Conservation (phyloP, 2,888 invertebrate genomes). For the Lacanobia wlatinum region DNA sequence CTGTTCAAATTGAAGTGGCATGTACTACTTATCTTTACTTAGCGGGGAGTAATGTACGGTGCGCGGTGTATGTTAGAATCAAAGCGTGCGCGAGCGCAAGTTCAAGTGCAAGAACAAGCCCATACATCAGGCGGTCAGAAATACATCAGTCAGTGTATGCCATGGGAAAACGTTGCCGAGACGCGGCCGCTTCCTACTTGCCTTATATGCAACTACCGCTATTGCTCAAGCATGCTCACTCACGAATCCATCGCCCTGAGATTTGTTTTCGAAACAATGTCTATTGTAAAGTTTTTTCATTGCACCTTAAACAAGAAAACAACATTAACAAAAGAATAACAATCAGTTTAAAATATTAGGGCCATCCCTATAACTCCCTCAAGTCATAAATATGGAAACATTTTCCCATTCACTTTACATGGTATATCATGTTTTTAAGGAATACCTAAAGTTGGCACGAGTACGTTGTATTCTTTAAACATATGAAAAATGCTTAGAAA, state of each 20-base stretch:
- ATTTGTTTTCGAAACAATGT: slow-evolving; percentile 58
- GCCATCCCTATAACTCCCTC: slow-evolving; percentile 39
- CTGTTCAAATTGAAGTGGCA: slow-evolving; percentile 64
- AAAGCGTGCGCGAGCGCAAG: slow-evolving; percentile 75
- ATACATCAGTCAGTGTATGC: slow-evolving; percentile 82
- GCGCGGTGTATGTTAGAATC: slow-evolving; percentile 71
- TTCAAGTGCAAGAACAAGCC: slow-evolving; percentile 84
- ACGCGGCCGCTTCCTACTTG: slow-evolving; percentile 81
- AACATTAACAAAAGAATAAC: slow-evolving; percentile 23
- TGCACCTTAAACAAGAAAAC: slow-evolving; percentile 28
- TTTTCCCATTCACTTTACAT: slow-evolving; percentile 28
- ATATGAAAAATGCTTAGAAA: neutral
- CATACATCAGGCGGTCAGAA: slow-evolving; percentile 80
- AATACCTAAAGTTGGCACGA: neutral
- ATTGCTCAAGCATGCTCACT: slow-evolving; percentile 70
- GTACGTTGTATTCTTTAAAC: neutral
- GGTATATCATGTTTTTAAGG: slow-evolving; percentile 10
- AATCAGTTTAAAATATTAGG: slow-evolving; percentile 17
- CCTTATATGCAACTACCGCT: slow-evolving; percentile 83
- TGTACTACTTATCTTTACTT: slow-evolving; percentile 63
- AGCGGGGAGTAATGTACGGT: slow-evolving; percentile 62
- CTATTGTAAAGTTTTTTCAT: slow-evolving; percentile 47
- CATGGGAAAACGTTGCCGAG: slow-evolving; percentile 85
- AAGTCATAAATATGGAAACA: slow-evolving; percentile 48
- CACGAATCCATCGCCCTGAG: slow-evolving; percentile 59